Base-by-base conservation (phyloP, 2,888 invertebrate species). In the Platerodrilus igneus region DNA sequence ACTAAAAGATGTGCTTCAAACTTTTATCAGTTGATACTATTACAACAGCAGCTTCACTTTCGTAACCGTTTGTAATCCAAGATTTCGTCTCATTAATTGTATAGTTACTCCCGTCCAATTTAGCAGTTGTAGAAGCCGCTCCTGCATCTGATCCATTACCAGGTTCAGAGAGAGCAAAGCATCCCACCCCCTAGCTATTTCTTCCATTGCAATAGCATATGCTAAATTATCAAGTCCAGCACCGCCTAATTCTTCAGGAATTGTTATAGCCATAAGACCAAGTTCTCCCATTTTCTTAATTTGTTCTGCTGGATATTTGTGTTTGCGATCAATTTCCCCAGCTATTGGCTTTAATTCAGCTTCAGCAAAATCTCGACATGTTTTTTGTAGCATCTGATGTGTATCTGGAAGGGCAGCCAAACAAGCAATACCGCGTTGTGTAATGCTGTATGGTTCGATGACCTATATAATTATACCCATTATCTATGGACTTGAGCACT, bases 121-220 rank as follows among this genome's bases (percentile, higher is more conserved):
- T 79, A 0, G 95, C 94, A 4, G 76, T 81, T 0, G 95, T 94
- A 0, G 91, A 86, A 1, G 95, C 95, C n/a, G 95, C 95, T 8
- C 94, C 93, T 7, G 95, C 95, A 74, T 96, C 96, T 36, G 92
- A 92, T 1, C 94, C 95, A 68, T 94, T 95, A 0, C 85, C 85
- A 19, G 94, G 94, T 66, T 95, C 94, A 39, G 93, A 93, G 0
- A 96, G 72, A 11, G 92, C 94, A 73, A 96, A 96, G 62, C 92
- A 94, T 2, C 95, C 96, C 33, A 96, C n/a, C n/a, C n/a, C n/a
- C n/a, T 72, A 2, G 92, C 91, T 50, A 96, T 86, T 71, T 96
- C 95, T 67, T 96, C 96, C 74, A 93, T 78, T 0, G 90, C 93
- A 53, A 96, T 88, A 1, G 90, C 82, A 70, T 96, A 96, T 0